These are phyloP conservation scores for Condylura cristata DNA, from an alignment of 2,113 vertebrate species.

Conservation along the genomic window DNA sequence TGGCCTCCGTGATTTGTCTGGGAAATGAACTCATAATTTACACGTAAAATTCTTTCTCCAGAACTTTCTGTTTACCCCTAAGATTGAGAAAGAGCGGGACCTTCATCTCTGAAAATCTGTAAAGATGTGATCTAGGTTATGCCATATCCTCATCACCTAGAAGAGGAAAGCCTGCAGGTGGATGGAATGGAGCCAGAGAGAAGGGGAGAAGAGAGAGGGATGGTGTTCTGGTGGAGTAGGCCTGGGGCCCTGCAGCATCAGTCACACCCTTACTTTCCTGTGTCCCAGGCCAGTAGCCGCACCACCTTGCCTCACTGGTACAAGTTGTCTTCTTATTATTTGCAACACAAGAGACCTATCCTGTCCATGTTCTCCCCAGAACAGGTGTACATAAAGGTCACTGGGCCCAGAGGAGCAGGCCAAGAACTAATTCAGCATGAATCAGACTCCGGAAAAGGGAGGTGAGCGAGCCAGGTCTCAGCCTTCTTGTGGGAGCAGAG, in stretches of 20 bases:
- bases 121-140: neutral
- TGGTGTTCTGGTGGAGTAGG: neutral
- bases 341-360: neutral
- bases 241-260: neutral
- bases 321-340: neutral
- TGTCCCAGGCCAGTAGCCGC: neutral
- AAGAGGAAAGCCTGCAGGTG: neutral
- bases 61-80: neutral
- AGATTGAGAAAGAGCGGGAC: neutral
- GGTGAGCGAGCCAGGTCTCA: constrained; percentile 1
- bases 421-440: constrained; percentile 51
- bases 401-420: constrained; percentile 26
- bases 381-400: constrained; percentile 71
- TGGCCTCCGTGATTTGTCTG: neutral
- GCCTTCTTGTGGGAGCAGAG: neutral
- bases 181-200: neutral
- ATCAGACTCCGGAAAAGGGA: constrained; percentile 9
- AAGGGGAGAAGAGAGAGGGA: neutral
- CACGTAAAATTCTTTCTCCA: neutral
- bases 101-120: constrained; percentile 35
- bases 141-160: neutral
- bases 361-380: neutral
- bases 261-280: neutral
- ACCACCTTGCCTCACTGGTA: neutral
- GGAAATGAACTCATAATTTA: neutral